phyloP scores from a whole-genome alignment of 2,888 invertebrate genomes.

The Hemicrepidius hirtus region DNA sequence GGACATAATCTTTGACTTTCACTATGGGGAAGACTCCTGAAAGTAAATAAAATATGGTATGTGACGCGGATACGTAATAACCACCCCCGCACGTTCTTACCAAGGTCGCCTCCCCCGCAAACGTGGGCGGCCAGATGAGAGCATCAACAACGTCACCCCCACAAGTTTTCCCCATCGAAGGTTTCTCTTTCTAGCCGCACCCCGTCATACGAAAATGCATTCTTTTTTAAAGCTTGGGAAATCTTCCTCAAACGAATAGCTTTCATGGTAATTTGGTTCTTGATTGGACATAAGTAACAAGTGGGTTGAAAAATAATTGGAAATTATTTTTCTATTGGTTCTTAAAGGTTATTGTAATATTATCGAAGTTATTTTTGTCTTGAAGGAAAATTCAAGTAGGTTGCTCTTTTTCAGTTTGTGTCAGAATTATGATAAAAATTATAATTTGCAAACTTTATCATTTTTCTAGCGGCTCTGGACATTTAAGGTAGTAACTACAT shows the following conservation, averaged over 20 bases:
- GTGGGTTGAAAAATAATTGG: too few relatives aligned
- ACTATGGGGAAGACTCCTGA: conserved; percentile 14
- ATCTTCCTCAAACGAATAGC: not conserved
- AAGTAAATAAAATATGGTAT: conserved; percentile 38
- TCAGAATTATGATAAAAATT: too few relatives aligned
- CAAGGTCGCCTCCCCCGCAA: conserved; percentile 52
- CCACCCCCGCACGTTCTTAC: conserved; percentile 41
- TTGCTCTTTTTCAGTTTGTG: too few relatives aligned
- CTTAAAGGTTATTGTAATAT: too few relatives aligned
- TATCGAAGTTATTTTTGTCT: too few relatives aligned
- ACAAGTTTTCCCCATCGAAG: conserved; percentile 31
- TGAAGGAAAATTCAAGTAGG: too few relatives aligned
- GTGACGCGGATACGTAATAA: conserved; percentile 44
- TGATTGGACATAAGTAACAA: too few relatives aligned
- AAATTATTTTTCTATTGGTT: too few relatives aligned
- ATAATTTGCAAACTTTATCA: too few relatives aligned
- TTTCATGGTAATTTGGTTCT: not conserved
- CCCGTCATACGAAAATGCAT: conserved; percentile 30
- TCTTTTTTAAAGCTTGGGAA: not conserved
- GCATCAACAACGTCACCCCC: conserved; percentile 45
- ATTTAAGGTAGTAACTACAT: too few relatives aligned
- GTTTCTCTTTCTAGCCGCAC: conserved; percentile 37
- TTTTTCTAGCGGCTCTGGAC: too few relatives aligned
- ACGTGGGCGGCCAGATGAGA: conserved; percentile 48
- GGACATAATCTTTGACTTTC: conserved; percentile 26